phyloP scores from a whole-genome alignment of 2,113 vertebrate genomes.

The Marcusenius ussheri region DNA sequence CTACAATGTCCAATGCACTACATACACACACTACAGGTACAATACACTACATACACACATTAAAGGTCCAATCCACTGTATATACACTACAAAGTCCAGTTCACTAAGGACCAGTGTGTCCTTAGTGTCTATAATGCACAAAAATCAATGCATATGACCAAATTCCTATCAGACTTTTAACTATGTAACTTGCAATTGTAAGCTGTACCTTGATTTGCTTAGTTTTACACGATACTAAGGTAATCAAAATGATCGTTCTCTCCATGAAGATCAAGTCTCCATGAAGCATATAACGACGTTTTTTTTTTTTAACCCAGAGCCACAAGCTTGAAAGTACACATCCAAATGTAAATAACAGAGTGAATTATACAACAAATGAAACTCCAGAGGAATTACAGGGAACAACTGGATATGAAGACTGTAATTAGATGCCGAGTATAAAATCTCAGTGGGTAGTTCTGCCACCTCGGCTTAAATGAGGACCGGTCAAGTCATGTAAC shows the following conservation, averaged over 20 bases:
- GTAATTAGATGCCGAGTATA: not conserved
- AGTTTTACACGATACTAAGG: not conserved
- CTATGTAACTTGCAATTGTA: not conserved
- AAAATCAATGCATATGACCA: not conserved
- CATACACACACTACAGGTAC: not conserved
- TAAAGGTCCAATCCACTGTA: not conserved
- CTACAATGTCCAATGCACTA: not conserved
- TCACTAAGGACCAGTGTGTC: not conserved
- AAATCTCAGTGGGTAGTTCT: not conserved
- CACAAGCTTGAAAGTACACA: not conserved
- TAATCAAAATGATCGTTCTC: not conserved
- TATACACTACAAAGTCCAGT: not conserved
- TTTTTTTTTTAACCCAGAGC: not conserved
- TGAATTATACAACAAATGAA: not conserved
- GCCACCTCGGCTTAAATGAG: not conserved
- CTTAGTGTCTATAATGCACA: not conserved
- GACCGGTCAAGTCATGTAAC: not conserved
- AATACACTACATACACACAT: not conserved
- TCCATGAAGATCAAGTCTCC: too few species aligned
- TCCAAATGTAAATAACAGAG: not conserved
- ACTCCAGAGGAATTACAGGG: not conserved
- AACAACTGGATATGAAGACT: not conserved
- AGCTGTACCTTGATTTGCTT: not conserved
- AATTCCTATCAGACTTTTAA: not conserved
- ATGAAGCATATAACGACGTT: not conserved